Base-by-base conservation (phyloP, 1,140 invertebrate genomes). In the Hormaphis cornu region DNA sequence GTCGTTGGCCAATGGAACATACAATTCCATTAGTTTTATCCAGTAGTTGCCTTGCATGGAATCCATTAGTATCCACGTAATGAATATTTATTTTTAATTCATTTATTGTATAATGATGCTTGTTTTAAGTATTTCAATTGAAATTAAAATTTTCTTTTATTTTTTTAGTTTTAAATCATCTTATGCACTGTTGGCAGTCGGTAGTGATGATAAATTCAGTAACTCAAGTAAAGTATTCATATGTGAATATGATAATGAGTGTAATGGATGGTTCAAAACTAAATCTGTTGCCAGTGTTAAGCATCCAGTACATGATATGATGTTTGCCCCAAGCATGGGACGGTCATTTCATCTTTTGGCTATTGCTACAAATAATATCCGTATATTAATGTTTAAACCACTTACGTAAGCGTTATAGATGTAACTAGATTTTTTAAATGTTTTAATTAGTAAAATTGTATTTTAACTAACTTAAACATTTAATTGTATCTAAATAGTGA, bases 241-340 rank as follows among this genome's bases (percentile, higher is more conserved):
- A 28, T 92, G 87, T 77, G 93, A 95, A 77, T 95, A 93, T 76
- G 92, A 86, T 75, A 93, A 95, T 76, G 87, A 84, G 71, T 78
- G 81, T 2, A 82, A 90, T 30, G 83, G 88, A 74, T 97, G 94
- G 90, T 86, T 85, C 0, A 89, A 90, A 79, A 86, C 91, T 4
- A 93, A 97, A 76, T 89, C 87, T 42, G 80, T 95, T 20, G 81
- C 82, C 3, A 85, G 84, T 66, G 85, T 96, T 44, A 86, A 83
- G 48, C 93, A 98, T 75, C 87, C 93, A 6, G 94, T 99, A 22
- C 90, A 96, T 77, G 95, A 97, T 81, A 84, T 98, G 20, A 86
- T 90, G 0, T 99, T 99, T 81, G 91, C 95, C 18, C 95, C 95
- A n/a, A 97, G 97, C 80, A 81, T 96, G 42, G 96, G 96, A 22